Evolutionary conservation across 2,113 vertebrate genomes (phyloP), one percentile per base, ranked within the genome.

Genomic region (Ceratotherium simum): DNA sequence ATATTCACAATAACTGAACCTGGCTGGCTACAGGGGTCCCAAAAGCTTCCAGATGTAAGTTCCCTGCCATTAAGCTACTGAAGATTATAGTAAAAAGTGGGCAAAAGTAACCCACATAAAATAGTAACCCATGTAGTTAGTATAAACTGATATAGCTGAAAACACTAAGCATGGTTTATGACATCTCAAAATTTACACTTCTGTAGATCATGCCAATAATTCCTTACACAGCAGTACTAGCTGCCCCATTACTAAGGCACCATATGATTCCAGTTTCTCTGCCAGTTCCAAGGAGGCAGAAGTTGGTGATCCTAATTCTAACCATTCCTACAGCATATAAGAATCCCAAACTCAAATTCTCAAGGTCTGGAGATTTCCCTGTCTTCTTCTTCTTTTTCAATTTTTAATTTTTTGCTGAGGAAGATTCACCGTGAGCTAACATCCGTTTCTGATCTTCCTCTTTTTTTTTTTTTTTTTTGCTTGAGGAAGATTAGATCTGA

Each of bases 231-330:
- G 60, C 18, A 80, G 29, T 10, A 60, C 36, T 79, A n/a, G 5
- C 3, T 69, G 27, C 36, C 58, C 8, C 58, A 65, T 69, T 67
- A 73, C 17, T 86, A 14, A 70, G 13, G 64, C 23, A 87, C 10
- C 13, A 16, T 9, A 9, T 65, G 39, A 92, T 29, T 88, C 69
- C 12, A 95, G 54, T 83, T 96, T 95, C 64, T 89, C 36, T 69
- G 14, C 27, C 33, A 92, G 11, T 83, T 96, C 46, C 39, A 96
- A 89, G n/a, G 29, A 98, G 39, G 51, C 13, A 89, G 31, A 95
- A 13, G n/a, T 48, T 90, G 8, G 54, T 31, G 20, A 95, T 33
- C 11, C 8, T 69, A 46, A 97, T 62, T 65, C 65, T 93, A 89
- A 64, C 20, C 16, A 96, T 60, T 70, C 25, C 67, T 48, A 64